phyloP scores from a whole-genome alignment of 2,797 vertebrate genomes.

The Borostomias antarcticus region DNA sequence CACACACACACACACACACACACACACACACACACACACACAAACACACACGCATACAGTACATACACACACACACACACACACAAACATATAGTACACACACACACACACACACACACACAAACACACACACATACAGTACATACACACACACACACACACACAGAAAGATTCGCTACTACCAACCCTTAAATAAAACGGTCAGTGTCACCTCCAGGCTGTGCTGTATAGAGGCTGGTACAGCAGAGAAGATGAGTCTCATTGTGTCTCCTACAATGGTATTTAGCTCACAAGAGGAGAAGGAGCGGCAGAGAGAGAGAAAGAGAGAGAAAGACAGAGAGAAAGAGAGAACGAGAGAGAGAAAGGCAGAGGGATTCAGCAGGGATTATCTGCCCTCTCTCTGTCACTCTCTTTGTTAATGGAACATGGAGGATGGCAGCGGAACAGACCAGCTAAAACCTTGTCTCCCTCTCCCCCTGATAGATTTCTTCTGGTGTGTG shows the following conservation, averaged over 20 bases:
- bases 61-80: not conserved
- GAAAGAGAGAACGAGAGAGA: not conserved
- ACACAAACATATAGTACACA: slow-evolving; percentile 1
- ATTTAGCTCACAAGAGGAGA: slow-evolving; percentile 20
- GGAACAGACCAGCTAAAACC: slow-evolving; percentile 1
- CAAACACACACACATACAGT: slow-evolving; percentile 1
- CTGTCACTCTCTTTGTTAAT: slow-evolving; percentile 24
- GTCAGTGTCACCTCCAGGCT: slow-evolving; percentile 20
- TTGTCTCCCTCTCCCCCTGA: not conserved
- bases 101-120: not conserved
- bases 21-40: not conserved
- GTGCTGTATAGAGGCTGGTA: not conserved
- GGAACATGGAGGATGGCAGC: slow-evolving; percentile 4
- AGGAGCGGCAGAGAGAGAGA: not conserved
- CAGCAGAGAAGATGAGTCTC: slow-evolving; percentile 1
- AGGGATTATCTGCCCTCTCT: slow-evolving; percentile 13
- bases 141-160: slow-evolving; percentile 13
- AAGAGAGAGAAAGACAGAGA: not conserved
- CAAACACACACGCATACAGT: not conserved
- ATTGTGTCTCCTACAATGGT: slow-evolving; percentile 7
- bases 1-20: not conserved
- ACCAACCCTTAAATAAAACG: slow-evolving; percentile 33
- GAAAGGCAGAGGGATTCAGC: slow-evolving; percentile 27
- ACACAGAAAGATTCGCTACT: slow-evolving; percentile 16
- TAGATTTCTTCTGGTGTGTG: not conserved